These are phyloP conservation scores for Umimayanthus kanabou DNA, from an alignment of 92 coral and sea anemone genomes.

Conservation along the genomic window DNA sequence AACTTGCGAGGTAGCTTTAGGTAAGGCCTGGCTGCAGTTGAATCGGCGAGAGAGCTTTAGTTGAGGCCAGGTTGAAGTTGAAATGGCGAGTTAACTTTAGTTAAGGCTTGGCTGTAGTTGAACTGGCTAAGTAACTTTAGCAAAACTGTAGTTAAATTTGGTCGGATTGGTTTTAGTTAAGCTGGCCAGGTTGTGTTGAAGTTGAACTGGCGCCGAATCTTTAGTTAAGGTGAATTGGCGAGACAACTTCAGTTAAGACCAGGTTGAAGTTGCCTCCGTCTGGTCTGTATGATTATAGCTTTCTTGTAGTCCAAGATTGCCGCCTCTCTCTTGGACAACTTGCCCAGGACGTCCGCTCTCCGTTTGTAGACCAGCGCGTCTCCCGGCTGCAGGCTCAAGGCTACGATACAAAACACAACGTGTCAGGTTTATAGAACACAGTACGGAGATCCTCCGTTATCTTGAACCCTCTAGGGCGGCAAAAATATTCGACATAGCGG, in stretches of 20 bases:
- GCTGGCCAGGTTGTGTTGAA: too few species aligned
- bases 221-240: too few species aligned
- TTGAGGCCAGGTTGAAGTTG: neutral
- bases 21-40: slow-evolving; percentile 12
- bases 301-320: slow-evolving; percentile 93
- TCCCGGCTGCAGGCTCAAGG: slow-evolving; percentile 93
- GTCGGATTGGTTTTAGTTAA: too few species aligned
- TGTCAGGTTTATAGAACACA: neutral
- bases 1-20: neutral
- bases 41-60: neutral
- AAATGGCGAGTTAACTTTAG: too few species aligned
- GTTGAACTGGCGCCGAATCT: too few species aligned
- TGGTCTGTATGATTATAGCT: slow-evolving; percentile 94
- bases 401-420: slow-evolving; percentile 40
- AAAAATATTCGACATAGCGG: too few species aligned
- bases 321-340: slow-evolving; percentile 75
- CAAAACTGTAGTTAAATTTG: too few species aligned
- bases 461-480: too few species aligned
- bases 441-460: neutral
- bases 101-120: neutral
- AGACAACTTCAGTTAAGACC: neutral
- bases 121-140: too few species aligned
- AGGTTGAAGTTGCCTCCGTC: slow-evolving; percentile 33
- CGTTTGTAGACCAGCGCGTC: slow-evolving; percentile 96
- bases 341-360: slow-evolving; percentile 93